Base-by-base conservation (phyloP, 2,888 invertebrate genomes). In the Brenthis ino region DNA sequence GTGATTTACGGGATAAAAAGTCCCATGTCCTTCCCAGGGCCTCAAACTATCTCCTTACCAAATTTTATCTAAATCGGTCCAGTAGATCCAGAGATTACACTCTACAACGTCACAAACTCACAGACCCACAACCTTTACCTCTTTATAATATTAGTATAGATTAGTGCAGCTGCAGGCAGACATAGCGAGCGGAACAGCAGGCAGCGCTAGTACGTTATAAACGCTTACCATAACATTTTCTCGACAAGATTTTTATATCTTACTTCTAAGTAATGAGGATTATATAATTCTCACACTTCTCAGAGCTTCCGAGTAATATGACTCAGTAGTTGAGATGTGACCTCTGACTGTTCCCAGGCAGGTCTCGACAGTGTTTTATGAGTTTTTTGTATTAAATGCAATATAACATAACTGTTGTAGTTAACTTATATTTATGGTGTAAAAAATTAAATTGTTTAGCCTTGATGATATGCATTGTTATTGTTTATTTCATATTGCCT, bases 331-430 rank as follows among this genome's bases (percentile, higher is more conserved):
- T 16, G 64, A 68, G 71, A 71, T 70, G 68, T 70, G 70, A 75
- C 71, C 74, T 74, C 64, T 74, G 72, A 69, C 74, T 55, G 67
- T 74, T 74, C 72, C 69, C 72, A 75, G 68, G 72, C 72, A 55
- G 64, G 20, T 54, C 60, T 16, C 37, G 8, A 20, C 33, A 61
- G 16, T 58, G 48, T 68, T 64, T 65, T 57, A 65, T 67, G 57
- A 60, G 43, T 50, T 53, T 50, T 24, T 24, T 37, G 14, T 53
- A 37, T 37, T 53, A 61, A 37, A 61, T 6, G 4, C 20, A 37
- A 16, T 13, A 1, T 24, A 51, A 4, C 33, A 28, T 53, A 37
- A 63, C 28, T 50, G 60, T 50, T 60, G 48, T 58, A 14, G 47
- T 58, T 24, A n/a, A 58, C 14, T 57, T 33, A 56, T 28, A 14